phyloP scores from a whole-genome alignment of 1,140 invertebrate species.

The Sinella curviseta region DNA sequence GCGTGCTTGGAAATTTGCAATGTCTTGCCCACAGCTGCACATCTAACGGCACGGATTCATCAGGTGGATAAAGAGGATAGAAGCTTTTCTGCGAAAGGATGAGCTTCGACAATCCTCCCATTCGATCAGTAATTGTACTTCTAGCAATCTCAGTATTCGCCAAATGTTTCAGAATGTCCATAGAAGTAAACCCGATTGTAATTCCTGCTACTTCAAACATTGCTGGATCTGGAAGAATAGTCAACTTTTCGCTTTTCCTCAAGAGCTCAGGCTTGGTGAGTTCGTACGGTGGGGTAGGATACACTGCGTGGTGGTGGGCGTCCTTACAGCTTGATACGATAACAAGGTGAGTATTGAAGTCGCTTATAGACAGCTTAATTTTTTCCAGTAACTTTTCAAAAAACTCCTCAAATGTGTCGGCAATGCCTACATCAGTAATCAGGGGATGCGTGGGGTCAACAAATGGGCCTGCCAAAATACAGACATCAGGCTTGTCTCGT shows the following conservation, averaged over 20 bases:
- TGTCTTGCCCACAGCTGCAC: constrained; percentile 67
- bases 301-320: constrained; percentile 72
- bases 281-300: constrained; percentile 74
- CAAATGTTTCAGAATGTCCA: constrained; percentile 78
- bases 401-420: constrained; percentile 68
- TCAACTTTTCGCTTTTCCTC: constrained; percentile 40
- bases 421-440: constrained; percentile 60
- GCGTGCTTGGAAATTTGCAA: constrained; percentile 66
- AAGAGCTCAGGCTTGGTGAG: constrained; percentile 42
- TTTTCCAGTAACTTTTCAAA: constrained; percentile 70
- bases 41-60: constrained; percentile 68
- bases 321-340: constrained; percentile 76
- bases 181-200: constrained; percentile 73
- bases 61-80: constrained; percentile 78
- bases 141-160: constrained; percentile 72
- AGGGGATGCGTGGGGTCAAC: constrained; percentile 69
- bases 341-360: constrained; percentile 64
- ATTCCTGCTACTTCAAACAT: constrained; percentile 74
- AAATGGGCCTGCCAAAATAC: constrained; percentile 81
- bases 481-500: constrained; percentile 66
- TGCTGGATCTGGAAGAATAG: constrained; percentile 72
- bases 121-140: constrained; percentile 64
- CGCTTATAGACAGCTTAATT: constrained; percentile 59
- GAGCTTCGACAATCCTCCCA: constrained; percentile 71
- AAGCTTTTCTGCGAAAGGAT: constrained; percentile 74